These are phyloP conservation scores for Macheiramphus alcinus DNA, from an alignment of 2,113 vertebrate species.

Conservation along the genomic window DNA sequence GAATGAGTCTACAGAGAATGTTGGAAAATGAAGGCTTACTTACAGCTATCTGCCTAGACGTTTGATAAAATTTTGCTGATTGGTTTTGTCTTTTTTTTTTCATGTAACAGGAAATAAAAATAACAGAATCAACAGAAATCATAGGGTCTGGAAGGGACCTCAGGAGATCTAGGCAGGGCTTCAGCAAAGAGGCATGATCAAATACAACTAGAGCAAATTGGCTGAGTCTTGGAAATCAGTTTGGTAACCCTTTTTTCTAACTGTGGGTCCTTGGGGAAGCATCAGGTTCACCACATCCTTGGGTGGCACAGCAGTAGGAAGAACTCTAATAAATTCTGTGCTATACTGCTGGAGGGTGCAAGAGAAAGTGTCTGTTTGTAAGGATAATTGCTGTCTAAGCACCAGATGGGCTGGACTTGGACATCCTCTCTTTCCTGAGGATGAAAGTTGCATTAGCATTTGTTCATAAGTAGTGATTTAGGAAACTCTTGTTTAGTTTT, in stretches of 20 bases:
- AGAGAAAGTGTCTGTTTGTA: neutral
- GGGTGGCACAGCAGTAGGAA: neutral
- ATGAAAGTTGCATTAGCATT: neutral
- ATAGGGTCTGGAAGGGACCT: neutral
- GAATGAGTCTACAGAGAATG: neutral
- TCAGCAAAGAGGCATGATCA: neutral
- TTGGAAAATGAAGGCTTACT: neutral
- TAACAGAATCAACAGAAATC: neutral
- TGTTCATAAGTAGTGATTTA: neutral
- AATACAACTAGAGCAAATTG: neutral
- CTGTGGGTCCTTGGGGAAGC: neutral
- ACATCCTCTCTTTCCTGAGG: neutral
- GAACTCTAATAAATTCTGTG: neutral
- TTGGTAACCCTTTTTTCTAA: neutral
- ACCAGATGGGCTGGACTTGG: neutral
- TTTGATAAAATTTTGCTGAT: neutral
- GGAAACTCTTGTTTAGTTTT: neutral
- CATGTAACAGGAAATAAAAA: neutral
- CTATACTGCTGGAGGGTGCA: neutral
- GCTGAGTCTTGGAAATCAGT: neutral
- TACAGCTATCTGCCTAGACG: neutral
- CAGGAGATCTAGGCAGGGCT: neutral
- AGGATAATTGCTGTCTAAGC: neutral
- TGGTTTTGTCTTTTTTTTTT: neutral
- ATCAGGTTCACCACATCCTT: rapidly evolving